These are phyloP conservation scores for Sarcophilus harrisii DNA, from an alignment of 2,797 vertebrate genomes.

Conservation along the genomic window DNA sequence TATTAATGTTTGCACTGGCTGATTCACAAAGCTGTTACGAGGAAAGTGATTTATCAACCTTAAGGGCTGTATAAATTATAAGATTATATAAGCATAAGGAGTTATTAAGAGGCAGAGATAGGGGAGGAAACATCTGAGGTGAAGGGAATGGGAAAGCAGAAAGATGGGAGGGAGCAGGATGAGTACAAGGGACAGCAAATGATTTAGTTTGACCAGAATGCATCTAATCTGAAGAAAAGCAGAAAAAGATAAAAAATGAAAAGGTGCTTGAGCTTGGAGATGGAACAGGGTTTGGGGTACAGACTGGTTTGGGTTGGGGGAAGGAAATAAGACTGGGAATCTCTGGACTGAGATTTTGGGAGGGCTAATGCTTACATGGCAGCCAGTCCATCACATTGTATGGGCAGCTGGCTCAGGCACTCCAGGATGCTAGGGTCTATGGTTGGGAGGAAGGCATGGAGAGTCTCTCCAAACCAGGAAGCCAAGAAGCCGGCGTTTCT, in stretches of 20 bases:
- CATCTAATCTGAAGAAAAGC: background rate
- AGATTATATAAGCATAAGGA: background rate
- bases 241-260: background rate
- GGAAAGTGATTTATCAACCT: background rate
- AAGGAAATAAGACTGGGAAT: background rate
- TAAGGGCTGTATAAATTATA: background rate
- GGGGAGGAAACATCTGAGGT: background rate
- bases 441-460: conserved; percentile 58
- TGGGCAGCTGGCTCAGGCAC: conserved; percentile 65
- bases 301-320: background rate
- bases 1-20: background rate
- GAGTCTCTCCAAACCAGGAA: conserved; percentile 63
- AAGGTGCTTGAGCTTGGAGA: background rate
- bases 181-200: background rate
- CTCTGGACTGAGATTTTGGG: background rate
- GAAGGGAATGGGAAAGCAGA: background rate
- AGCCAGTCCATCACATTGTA: conserved; percentile 68
- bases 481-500: background rate
- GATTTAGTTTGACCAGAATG: background rate
- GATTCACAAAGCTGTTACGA: background rate
- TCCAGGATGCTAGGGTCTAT: conserved; percentile 55
- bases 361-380: conserved; percentile 60
- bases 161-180: background rate
- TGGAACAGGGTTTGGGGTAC: background rate
- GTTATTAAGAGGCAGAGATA: background rate